Conservation (phyloP, 2,888 invertebrate species). For the Chloroclystis v-ata region DNA sequence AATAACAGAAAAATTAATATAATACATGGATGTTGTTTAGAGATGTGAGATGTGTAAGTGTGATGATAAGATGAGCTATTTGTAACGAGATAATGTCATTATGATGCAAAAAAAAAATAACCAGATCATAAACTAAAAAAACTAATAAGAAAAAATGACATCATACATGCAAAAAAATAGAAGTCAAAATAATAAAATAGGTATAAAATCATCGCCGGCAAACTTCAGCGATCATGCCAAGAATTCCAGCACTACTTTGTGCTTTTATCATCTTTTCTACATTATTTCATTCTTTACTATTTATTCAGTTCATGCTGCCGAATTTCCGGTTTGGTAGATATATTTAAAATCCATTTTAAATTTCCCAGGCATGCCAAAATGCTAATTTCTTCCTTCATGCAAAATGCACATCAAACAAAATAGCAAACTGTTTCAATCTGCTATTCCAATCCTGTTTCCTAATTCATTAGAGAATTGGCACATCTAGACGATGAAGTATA, state of each 20-base stretch:
- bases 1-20: too few species aligned
- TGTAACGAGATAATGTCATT: neutral
- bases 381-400: conserved; percentile 57
- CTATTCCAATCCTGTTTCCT: conserved; percentile 29
- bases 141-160: conserved; percentile 31
- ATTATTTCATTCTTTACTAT: conserved; percentile 56
- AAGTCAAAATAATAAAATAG: conserved; percentile 34
- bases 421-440: conserved; percentile 21
- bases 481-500: conserved; percentile 23
- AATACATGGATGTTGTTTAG: too few species aligned
- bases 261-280: conserved; percentile 63
- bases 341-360: conserved; percentile 39
- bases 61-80: too few species aligned
- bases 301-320: conserved; percentile 72
- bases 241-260: conserved; percentile 72
- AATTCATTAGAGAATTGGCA: conserved; percentile 44
- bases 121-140: conserved; percentile 23
- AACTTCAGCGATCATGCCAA: conserved; percentile 70
- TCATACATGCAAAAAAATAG: conserved; percentile 56
- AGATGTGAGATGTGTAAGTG: too few species aligned
- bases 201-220: conserved; percentile 45
- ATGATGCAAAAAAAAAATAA: conserved; percentile 32
- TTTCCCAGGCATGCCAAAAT: conserved; percentile 60
- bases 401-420: conserved; percentile 39
- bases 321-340: conserved; percentile 42